Evolutionary conservation across 2,797 vertebrate genomes (phyloP).

Genomic region (Chelmon rostratus): DNA sequence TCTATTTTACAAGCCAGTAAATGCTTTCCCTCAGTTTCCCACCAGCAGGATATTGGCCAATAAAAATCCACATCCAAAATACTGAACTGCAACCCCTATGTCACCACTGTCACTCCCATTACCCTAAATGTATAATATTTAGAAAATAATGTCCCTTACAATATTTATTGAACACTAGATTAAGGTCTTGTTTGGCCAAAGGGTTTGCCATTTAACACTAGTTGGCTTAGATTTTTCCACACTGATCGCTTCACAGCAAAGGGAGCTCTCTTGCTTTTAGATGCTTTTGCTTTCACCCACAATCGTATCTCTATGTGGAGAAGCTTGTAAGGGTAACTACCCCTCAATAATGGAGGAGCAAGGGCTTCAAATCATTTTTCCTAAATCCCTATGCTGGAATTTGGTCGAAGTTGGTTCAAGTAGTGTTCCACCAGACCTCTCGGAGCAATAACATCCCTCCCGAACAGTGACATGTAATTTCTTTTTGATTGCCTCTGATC

Average conservation of each 20-base stretch:
- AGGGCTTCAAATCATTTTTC: constrained; percentile 42
- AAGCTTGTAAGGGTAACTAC: constrained; percentile 16
- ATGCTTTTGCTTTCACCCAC: constrained; percentile 10
- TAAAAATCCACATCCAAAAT: constrained; percentile 60
- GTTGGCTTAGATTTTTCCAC: constrained; percentile 44
- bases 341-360: constrained; percentile 20
- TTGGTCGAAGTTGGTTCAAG: constrained; percentile 23
- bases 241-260: constrained; percentile 40
- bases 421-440: constrained; percentile 49
- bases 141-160: constrained; percentile 19
- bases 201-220: constrained; percentile 53
- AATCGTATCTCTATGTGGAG: constrained; percentile 22
- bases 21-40: constrained; percentile 49
- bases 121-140: constrained; percentile 44
- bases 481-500: constrained; percentile 70
- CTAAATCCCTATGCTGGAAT: constrained; percentile 55
- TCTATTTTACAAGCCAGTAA: constrained; percentile 64
- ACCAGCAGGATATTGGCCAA: constrained; percentile 47
- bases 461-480: constrained; percentile 59
- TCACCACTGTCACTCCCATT: constrained; percentile 34
- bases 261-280: constrained; percentile 31
- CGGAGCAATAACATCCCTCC: constrained; percentile 56
- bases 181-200: constrained; percentile 54
- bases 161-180: constrained; percentile 80
- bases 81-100: constrained; percentile 51